Conservation (phyloP, 2,113 vertebrate genomes). For the Glaucidium brasilianum region DNA sequence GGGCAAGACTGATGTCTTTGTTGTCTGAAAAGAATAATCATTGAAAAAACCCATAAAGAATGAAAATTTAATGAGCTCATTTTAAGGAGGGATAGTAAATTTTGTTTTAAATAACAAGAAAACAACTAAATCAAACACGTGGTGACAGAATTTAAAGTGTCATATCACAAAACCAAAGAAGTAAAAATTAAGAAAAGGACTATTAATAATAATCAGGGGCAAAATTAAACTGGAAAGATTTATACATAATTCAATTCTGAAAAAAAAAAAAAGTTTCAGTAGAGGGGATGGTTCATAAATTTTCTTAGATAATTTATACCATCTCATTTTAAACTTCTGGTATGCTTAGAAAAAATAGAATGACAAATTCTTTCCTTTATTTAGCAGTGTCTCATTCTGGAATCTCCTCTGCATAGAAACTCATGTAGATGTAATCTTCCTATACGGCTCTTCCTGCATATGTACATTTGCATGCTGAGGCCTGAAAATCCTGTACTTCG, state of each 20-base stretch:
- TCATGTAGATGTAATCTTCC: background rate
- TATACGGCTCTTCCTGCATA: background rate
- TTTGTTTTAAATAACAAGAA: background rate
- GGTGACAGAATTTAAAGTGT: background rate
- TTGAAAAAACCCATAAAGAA: background rate
- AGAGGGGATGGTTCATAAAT: background rate
- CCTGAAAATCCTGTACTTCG: background rate
- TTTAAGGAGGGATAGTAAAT: background rate
- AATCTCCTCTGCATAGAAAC: background rate
- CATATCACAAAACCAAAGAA: background rate
- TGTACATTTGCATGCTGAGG: background rate
- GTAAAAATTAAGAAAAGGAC: background rate
- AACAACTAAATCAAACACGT: background rate
- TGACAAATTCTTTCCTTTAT: background rate
- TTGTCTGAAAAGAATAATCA: background rate
- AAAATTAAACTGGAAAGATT: background rate
- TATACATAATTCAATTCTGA: background rate
- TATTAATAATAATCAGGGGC: background rate
- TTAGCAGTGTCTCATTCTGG: background rate
- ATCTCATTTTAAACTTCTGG: background rate
- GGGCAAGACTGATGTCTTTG: background rate
- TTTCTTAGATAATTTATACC: background rate
- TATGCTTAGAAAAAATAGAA: background rate
- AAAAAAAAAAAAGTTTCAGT: background rate
- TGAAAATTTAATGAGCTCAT: background rate